phyloP scores from a whole-genome alignment of 2,888 invertebrate species.

The Rhabditoides inermis region DNA sequence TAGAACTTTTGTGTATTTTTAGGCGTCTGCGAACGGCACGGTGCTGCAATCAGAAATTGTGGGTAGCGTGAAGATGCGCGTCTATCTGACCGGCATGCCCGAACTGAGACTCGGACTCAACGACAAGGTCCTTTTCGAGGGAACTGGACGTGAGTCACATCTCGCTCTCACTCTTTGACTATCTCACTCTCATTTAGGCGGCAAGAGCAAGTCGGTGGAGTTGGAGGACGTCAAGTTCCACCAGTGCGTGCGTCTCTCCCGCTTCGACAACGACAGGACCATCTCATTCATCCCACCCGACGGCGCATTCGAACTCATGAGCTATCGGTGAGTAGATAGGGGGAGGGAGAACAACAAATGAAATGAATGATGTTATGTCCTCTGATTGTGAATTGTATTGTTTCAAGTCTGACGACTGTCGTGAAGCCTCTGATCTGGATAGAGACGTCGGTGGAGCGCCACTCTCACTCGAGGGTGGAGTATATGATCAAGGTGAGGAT shows the following conservation, averaged over 20 bases:
- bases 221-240: slow-evolving; percentile 97
- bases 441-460: slow-evolving; percentile 92
- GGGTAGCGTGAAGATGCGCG: slow-evolving; percentile 95
- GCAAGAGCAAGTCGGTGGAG: slow-evolving; percentile 94
- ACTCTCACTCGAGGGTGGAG: slow-evolving; percentile 91
- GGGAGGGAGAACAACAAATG: background rate
- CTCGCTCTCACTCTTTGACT: background rate
- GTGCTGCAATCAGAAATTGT: slow-evolving; percentile 94
- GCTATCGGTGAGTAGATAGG: slow-evolving; percentile 30
- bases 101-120: slow-evolving; percentile 89
- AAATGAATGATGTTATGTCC: background rate
- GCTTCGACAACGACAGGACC: slow-evolving; percentile 94
- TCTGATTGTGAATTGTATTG: background rate
- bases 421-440: slow-evolving; percentile 98
- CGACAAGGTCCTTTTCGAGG: slow-evolving; percentile 92
- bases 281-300: slow-evolving; percentile 84
- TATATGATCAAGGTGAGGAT: slow-evolving; percentile 80
- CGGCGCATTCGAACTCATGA: slow-evolving; percentile 92
- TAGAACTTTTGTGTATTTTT: slow-evolving; percentile 9
- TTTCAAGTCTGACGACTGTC: no score
- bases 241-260: slow-evolving; percentile 78
- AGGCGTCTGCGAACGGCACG: slow-evolving; percentile 88
- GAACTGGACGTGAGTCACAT: slow-evolving; percentile 67
- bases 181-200: slow-evolving; percentile 58
- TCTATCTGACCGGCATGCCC: slow-evolving; percentile 95